Base-by-base conservation (phyloP, 2,888 invertebrate genomes). In the Stenurella melanura region DNA sequence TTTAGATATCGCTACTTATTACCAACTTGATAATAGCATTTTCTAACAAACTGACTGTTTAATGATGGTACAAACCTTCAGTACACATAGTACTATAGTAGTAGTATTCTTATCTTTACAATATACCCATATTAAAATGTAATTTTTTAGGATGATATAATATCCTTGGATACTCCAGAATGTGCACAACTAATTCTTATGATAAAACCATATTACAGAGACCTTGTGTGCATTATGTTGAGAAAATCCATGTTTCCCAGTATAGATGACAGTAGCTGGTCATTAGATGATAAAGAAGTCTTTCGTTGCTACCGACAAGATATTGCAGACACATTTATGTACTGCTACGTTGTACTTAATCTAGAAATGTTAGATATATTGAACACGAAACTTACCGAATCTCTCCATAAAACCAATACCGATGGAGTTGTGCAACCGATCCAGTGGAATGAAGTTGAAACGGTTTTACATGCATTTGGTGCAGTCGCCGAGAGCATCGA, bases 261-360 rank as follows among this genome's bases (percentile, higher is more conserved):
- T 7, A 79, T 84, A 19, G 87, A 89, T 18, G 92, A 93, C 72
- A 90, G 88, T 9, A 90, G 92, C 0, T 92, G 95, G 90, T 92
- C 93, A 5, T 90, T 93, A 34, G 97, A 97, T 81, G 97, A 98
- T 86, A 92, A 94, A 77, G 98, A 98, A 89, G 91, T 94, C 66
- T 94, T 97, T 86, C 92, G 97, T 12, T 97, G 97, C 89, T 88
- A 88, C 72, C 82, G 88, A 9, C 87, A 88, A 79, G 89, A 90
- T 74, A 87, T 89, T 17, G 87, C 88, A 2, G 89, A 90, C 78
- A 90, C 89, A 6, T 89, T 88, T 73, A 94, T 96, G 92, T 97
- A 97, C 88, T 96, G 97, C 89, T 96, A 94, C 89, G 94, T 93
- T 83, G 93, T 97, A 7, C 90, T 97, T n/a, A 93, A 94, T 79